Base-by-base conservation (phyloP, 2,888 invertebrate species). In the Salpingus planirostris region DNA sequence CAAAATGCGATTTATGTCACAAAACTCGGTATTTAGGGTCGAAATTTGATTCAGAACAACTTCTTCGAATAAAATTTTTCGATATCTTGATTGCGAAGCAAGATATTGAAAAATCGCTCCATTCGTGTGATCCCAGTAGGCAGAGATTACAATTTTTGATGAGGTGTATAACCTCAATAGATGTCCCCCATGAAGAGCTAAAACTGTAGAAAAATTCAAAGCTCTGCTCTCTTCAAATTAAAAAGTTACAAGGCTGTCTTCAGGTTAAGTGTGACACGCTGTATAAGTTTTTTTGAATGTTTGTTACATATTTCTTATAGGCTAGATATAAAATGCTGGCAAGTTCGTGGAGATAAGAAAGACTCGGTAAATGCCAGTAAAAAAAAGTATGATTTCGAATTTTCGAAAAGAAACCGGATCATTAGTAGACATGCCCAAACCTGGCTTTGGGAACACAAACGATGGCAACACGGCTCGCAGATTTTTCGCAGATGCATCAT, bases 381-480 rank as follows among this genome's bases (percentile, higher is more conserved):
- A 13, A 13, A 13, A 13, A 33, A 41, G 22, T 2, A 40, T 31
- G 36, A 28, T 29, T 29, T 15, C 23, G 15, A 13, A 11, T 22
- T 39, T 42, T 23, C 36, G 30, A 26, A 2, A 6, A 21, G 23
- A 46, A 41, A 28, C 38, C 8, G 44, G 45, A 3, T 24, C 47
- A 13, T 29, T 45, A 3, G 40, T 47, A 3, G 49, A 52, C 28
- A 21, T 40, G 11, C 47, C 50, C 3, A 53, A 52, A 33, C 33
- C 40, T 10, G 42, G 37, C 4, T 44, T 33, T 27, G 50, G 49
- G 1, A 52, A 38, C 22, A 45, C 40, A 7, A 51, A 54, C 38
- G 49, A 49, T 24, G 47, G 50, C 1, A 50, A 54, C 21, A 49
- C 49, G 2, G 44, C 43, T 21, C 35, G 49, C 21, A 31, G 43